Conservation (phyloP, 2,888 invertebrate genomes). For the Pemphredon lugubris region DNA sequence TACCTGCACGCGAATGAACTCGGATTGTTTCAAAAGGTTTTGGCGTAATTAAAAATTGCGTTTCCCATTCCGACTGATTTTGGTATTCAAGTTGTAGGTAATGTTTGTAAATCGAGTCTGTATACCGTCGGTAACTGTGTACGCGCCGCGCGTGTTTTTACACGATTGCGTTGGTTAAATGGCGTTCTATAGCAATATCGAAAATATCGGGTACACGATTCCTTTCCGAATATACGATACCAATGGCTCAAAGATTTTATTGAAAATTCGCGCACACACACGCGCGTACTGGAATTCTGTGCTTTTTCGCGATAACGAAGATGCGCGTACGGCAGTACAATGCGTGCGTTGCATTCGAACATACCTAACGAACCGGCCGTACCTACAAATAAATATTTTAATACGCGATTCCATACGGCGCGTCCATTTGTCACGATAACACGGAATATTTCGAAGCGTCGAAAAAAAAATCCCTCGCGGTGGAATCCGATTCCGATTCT, state of each 20-base stretch:
- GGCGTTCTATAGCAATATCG: no score
- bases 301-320: background rate
- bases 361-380: conserved; percentile 33
- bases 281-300: no score
- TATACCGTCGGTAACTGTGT: no score
- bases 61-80: no score
- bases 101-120: no score
- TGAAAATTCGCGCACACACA: background rate
- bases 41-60: no score
- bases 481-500: background rate
- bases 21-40: no score
- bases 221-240: background rate
- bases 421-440: conserved; percentile 23
- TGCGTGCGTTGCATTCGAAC: background rate
- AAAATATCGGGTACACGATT: background rate
- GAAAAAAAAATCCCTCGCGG: conserved; percentile 2
- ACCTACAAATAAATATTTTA: conserved; percentile 35
- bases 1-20: no score
- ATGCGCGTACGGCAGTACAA: conserved; percentile 3
- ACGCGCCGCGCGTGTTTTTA: no score
- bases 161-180: no score
- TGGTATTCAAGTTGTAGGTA: no score
- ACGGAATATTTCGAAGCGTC: background rate
- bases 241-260: background rate
- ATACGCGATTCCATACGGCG: conserved; percentile 13